A percentile compares a stretch with the other conserved stretches of the same genome.
Evolutionary conservation across 2,888 invertebrate genomes (phyloP).

Genomic region (Tetanocera ferruginea): DNA sequence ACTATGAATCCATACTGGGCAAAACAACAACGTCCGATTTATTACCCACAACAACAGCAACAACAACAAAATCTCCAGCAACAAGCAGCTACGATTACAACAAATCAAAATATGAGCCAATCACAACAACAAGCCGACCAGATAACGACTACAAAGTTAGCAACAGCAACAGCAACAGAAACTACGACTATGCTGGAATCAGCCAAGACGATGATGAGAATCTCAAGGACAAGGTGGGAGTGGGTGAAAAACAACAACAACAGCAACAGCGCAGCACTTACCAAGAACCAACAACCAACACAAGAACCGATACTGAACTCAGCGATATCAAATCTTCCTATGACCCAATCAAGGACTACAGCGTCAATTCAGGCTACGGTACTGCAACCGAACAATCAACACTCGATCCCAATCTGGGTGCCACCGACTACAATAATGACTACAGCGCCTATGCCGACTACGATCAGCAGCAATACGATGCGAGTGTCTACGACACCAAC

Average conservation of each 20-base stretch:
- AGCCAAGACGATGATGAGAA: constrained; percentile 67
- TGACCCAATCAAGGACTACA: constrained; percentile 48
- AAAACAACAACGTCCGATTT: constrained; percentile 43
- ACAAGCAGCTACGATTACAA: constrained; percentile 40
- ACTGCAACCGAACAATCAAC: constrained; percentile 44
- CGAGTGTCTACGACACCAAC: constrained; percentile 58
- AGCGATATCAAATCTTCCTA: constrained; percentile 39
- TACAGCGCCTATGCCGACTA: constrained; percentile 64
- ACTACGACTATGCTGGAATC: constrained; percentile 55
- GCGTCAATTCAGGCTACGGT: constrained; percentile 34
- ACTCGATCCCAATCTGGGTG: constrained; percentile 42
- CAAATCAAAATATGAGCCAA: constrained; percentile 48
- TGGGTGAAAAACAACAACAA: constrained; percentile 65
- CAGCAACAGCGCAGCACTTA: constrained; percentile 53
- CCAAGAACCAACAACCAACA: constrained; percentile 19
- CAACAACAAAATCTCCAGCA: constrained; percentile 41
- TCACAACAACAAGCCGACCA: constrained; percentile 43
- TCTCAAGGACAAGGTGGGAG: constrained; percentile 67
- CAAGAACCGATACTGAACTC: constrained; percentile 37
- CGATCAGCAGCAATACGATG: constrained; percentile 65
- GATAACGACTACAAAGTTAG: constrained; percentile 50
- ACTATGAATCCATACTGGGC: constrained; percentile 53
- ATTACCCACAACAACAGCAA: constrained; percentile 45
- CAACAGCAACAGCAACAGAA: constrained; percentile 45
- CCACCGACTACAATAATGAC: constrained; percentile 55